Conservation (phyloP, 1,140 invertebrate genomes). For the Pentalonia nigronervosa region DNA sequence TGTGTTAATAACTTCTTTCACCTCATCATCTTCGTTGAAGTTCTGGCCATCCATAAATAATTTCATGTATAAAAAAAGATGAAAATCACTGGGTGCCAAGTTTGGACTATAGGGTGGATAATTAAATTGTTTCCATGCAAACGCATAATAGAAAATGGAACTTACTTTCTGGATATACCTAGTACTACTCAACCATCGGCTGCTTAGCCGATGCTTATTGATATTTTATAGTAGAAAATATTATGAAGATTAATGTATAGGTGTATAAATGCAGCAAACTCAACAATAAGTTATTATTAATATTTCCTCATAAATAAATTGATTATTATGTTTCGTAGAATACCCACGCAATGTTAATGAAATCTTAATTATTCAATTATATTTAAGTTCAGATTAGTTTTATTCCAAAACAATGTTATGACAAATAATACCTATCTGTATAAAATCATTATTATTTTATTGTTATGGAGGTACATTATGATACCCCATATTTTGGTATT, state of each 20-base stretch:
- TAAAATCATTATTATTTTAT: not conserved
- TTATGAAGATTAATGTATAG: not conserved
- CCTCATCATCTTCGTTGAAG: too few species aligned
- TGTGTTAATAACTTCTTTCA: too few species aligned
- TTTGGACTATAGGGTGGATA: too few species aligned
- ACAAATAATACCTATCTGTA: not conserved
- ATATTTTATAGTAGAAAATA: not conserved
- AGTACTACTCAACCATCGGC: too few species aligned
- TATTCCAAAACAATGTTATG: not conserved
- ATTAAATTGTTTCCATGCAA: too few species aligned
- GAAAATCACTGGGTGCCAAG: too few species aligned
- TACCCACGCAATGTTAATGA: not conserved
- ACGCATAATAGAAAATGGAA: too few species aligned
- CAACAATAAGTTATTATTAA: not conserved
- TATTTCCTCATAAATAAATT: not conserved
- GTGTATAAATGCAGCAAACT: not conserved
- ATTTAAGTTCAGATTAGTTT: conserved; percentile 3
- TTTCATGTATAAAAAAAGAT: too few species aligned
- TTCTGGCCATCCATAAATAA: too few species aligned
- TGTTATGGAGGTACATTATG: not conserved
- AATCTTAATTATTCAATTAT: not conserved
- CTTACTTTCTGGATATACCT: too few species aligned
- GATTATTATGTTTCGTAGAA: not conserved
- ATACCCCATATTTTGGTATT: not conserved
- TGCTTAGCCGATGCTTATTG: too few species aligned